Conservation (phyloP, 2,797 vertebrate genomes). For the Gymnoscopelus braueri region DNA sequence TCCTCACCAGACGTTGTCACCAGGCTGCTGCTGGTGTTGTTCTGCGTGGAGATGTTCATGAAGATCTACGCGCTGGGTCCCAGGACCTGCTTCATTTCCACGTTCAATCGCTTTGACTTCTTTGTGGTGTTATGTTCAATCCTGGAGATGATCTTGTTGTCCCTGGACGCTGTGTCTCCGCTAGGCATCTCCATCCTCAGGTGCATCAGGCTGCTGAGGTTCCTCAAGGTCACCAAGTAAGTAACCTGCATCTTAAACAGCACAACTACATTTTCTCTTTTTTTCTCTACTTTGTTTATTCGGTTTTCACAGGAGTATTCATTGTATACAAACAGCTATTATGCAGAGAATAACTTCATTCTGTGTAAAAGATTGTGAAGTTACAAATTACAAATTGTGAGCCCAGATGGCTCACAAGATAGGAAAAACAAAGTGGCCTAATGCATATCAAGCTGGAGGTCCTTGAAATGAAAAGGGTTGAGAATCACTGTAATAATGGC, state of each 20-base stretch:
- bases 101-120: slow-evolving; percentile 98
- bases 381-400: no score
- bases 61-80: slow-evolving; percentile 96
- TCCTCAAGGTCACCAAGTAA: slow-evolving; percentile 97
- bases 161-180: slow-evolving; percentile 84
- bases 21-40: slow-evolving; percentile 88
- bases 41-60: slow-evolving; percentile 93
- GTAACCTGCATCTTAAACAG: slow-evolving; percentile 9
- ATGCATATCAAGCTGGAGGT: no score
- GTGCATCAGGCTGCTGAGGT: slow-evolving; percentile 92
- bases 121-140: slow-evolving; percentile 93
- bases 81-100: slow-evolving; percentile 93
- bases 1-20: slow-evolving; percentile 86
- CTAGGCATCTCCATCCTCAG: slow-evolving; percentile 96
- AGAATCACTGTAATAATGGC: no score
- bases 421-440: no score
- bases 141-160: slow-evolving; percentile 90
- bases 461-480: no score
- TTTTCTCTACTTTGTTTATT: no score
- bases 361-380: no score
- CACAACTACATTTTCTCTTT: no score
- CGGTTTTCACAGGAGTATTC: no score
- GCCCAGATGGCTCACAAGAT: no score
- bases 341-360: no score
- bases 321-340: no score